These are phyloP conservation scores for Erethizon dorsatum DNA, from an alignment of 2,797 vertebrate species.

Conservation along the genomic window DNA sequence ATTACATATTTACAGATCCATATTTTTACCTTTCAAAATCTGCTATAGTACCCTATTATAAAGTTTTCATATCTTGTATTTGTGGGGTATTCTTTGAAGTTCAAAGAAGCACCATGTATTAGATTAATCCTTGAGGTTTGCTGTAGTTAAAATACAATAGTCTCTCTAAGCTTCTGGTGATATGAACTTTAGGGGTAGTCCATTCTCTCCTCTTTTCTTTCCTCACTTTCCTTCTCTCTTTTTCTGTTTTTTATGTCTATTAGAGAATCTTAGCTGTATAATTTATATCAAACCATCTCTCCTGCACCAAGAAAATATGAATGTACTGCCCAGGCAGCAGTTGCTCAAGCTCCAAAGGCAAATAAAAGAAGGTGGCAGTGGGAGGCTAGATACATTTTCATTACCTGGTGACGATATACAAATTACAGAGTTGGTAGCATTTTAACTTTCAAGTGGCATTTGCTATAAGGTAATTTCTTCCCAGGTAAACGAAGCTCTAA, in stretches of 20 bases:
- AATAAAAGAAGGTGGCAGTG: not conserved
- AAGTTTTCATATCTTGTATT: slow-evolving; percentile 23
- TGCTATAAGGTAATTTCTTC: not conserved
- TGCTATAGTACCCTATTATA: not conserved
- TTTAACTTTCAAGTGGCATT: slow-evolving; percentile 34
- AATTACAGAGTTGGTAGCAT: slow-evolving; percentile 37
- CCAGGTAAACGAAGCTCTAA: not conserved
- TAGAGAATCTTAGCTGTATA: not conserved
- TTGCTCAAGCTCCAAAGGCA: not conserved
- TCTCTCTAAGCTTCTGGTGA: slow-evolving; percentile 35
- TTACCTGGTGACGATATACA: slow-evolving; percentile 22
- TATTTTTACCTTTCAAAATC: slow-evolving; percentile 56
- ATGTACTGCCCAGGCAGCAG: not conserved
- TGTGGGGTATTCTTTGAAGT: slow-evolving; percentile 60
- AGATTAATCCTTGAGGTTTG: slow-evolving; percentile 23
- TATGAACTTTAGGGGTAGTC: not conserved
- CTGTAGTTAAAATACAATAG: slow-evolving; percentile 56
- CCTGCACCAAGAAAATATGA: slow-evolving; percentile 7
- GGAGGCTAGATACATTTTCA: slow-evolving; percentile 19
- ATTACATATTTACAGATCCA: slow-evolving; percentile 19
- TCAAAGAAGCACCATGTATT: slow-evolving; percentile 53
- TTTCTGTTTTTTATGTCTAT: not conserved
- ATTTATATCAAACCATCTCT: slow-evolving; percentile 12
- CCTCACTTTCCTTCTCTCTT: too few relatives aligned
- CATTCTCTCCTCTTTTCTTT: not conserved